Percentiles rank a stretch among this genome's conserved stretches.
phyloP scores from a whole-genome alignment of 2,888 invertebrate genomes.

The Drosophila imparisetae region DNA sequence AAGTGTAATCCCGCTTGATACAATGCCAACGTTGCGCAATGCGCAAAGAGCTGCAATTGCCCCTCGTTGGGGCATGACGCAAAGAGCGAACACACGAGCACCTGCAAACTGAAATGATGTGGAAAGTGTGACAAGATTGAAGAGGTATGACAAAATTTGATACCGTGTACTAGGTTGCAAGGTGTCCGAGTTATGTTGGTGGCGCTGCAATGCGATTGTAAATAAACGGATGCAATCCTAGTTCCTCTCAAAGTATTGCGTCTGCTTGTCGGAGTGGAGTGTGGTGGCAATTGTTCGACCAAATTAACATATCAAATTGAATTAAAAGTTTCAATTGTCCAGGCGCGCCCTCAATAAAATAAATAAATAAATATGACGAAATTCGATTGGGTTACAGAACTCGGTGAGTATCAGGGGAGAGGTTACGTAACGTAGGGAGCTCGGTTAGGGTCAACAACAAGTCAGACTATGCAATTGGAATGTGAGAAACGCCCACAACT shows the following conservation, averaged over 20 bases:
- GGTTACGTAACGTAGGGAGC: neutral
- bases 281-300: slow-evolving; percentile 29
- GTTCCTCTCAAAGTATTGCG: neutral
- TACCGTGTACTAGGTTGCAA: neutral
- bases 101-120: neutral
- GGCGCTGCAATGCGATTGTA: neutral
- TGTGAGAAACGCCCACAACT: slow-evolving; percentile 41
- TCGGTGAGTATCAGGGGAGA: neutral
- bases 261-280: neutral
- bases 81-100: neutral
- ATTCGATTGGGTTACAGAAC: slow-evolving; percentile 36
- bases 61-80: neutral
- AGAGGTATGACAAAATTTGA: slow-evolving; percentile 3
- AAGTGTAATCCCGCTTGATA: neutral
- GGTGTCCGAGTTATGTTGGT: neutral
- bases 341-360: slow-evolving; percentile 64
- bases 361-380: slow-evolving; percentile 57
- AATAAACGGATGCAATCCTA: neutral
- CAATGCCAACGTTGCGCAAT: neutral
- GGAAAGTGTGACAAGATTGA: slow-evolving; percentile 19
- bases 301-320: slow-evolving; percentile 76
- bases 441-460: slow-evolving; percentile 25
- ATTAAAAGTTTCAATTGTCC: slow-evolving; percentile 69
- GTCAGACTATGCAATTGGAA: slow-evolving; percentile 44
- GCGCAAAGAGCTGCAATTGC: too few species aligned